Percentiles rank a stretch among this genome's conserved stretches.
These are phyloP conservation scores for Macropis europaea DNA, from an alignment of 2,888 invertebrate genomes.

Conservation along the genomic window DNA sequence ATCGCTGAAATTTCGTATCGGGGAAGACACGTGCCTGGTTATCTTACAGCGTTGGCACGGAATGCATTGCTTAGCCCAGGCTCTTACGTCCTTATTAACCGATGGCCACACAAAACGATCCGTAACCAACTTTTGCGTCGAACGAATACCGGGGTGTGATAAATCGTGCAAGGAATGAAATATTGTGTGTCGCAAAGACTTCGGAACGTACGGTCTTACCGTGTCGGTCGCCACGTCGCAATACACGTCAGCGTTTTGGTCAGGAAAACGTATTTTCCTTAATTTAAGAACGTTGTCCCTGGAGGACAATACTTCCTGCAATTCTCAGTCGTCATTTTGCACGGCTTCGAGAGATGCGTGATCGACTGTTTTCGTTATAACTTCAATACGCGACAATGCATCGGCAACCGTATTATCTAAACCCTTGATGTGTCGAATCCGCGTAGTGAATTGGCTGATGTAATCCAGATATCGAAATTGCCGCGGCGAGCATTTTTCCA, in stretches of 20 bases:
- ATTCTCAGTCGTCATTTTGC: no score
- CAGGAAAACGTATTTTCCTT: no score
- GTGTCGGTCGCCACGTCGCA: not conserved
- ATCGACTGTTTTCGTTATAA: no score
- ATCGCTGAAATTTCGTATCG: no score
- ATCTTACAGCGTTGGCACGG: no score
- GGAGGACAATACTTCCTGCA: no score
- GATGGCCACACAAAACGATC: not conserved
- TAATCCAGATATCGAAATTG: conserved; percentile 56
- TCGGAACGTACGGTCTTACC: not conserved
- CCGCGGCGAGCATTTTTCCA: conserved; percentile 46
- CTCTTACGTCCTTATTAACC: not conserved
- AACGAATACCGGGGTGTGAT: not conserved
- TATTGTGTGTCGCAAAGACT: not conserved
- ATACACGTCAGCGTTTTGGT: no score
- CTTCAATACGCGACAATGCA: no score
- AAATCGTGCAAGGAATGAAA: not conserved
- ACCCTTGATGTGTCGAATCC: conserved; percentile 17
- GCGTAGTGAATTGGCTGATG: conserved; percentile 52
- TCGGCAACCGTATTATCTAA: conserved; percentile 58
- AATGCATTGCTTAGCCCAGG: not conserved
- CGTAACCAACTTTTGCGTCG: not conserved
- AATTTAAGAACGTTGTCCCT: no score
- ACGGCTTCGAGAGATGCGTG: no score
- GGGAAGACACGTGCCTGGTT: no score